phyloP scores from a whole-genome alignment of 2,113 vertebrate genomes.

The Charina bottae region DNA sequence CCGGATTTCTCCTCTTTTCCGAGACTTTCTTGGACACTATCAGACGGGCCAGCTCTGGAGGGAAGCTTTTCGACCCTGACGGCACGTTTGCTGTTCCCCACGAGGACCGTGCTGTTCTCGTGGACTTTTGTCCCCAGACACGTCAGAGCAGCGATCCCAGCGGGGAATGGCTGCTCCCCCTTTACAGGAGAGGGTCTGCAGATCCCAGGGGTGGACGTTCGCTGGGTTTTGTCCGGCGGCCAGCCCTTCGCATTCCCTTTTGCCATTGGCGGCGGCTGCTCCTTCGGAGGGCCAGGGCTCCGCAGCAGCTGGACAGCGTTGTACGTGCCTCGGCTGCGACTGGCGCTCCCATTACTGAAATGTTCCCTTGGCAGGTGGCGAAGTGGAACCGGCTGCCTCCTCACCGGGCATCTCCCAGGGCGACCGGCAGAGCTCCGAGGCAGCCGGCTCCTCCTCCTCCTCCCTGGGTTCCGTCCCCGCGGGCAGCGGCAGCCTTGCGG shows the following conservation, averaged over 20 bases:
- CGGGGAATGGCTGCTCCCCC: no score
- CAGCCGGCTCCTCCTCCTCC: conserved; percentile 89
- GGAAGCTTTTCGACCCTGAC: not conserved
- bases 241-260: not conserved
- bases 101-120: not conserved
- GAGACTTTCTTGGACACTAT: not conserved
- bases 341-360: not conserved
- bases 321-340: fast-evolving
- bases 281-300: not conserved
- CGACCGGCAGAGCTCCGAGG: conserved; percentile 74
- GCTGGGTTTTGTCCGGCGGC: no score
- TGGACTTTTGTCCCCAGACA: no score
- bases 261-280: not conserved
- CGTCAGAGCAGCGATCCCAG: fast-evolving
- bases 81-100: not conserved
- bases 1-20: not conserved
- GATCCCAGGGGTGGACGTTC: no score
- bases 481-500: conserved; percentile 59
- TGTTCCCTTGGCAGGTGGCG: conserved; percentile 49
- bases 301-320: not conserved
- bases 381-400: conserved; percentile 72
- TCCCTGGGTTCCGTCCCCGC: conserved; percentile 63
- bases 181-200: no score
- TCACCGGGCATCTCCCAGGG: conserved; percentile 67
- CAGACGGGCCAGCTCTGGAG: not conserved